Conservation (phyloP, 1,140 invertebrate genomes). For the Leptestheria dahalacensis region DNA sequence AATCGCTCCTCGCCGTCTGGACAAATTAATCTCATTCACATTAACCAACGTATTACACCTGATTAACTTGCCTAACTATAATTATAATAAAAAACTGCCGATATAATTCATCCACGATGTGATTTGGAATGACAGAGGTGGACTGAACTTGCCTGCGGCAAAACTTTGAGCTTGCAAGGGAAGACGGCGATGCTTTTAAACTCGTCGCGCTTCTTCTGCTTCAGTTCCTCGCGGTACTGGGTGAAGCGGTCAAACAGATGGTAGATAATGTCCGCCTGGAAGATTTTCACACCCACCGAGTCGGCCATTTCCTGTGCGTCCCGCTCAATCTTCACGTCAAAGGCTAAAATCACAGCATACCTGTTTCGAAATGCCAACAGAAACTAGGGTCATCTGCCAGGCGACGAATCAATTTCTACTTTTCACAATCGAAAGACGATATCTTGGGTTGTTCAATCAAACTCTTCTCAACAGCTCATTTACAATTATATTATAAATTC, state of each 20-base stretch:
- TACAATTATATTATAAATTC: too few species aligned
- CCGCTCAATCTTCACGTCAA: slow-evolving; percentile 95
- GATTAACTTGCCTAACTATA: background rate
- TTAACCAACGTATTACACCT: background rate
- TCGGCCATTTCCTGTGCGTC: slow-evolving; percentile 97
- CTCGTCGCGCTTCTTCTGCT: slow-evolving; percentile 80
- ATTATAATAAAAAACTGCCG: slow-evolving; percentile 41
- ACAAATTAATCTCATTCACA: background rate
- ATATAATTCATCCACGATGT: too few species aligned
- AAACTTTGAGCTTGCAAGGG: slow-evolving; percentile 80
- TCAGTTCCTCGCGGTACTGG: slow-evolving; percentile 85
- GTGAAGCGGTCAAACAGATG: slow-evolving; percentile 97
- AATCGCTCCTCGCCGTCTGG: background rate
- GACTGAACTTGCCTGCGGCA: slow-evolving; percentile 56
- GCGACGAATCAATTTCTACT: too few species aligned
- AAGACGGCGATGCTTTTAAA: slow-evolving; percentile 95
- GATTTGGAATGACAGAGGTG: slow-evolving; percentile 28
- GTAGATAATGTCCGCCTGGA: slow-evolving; percentile 99
- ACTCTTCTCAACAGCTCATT: too few species aligned
- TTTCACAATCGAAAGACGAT: too few species aligned
- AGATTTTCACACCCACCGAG: slow-evolving; percentile 83
- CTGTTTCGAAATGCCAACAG: too few species aligned
- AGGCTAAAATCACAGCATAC: slow-evolving; percentile 94
- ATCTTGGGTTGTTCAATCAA: too few species aligned
- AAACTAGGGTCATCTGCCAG: too few species aligned